Percentiles rank a stretch among this genome's conserved stretches.
Conservation (phyloP, 2,888 invertebrate species). For the Lomographa bimaculata region DNA sequence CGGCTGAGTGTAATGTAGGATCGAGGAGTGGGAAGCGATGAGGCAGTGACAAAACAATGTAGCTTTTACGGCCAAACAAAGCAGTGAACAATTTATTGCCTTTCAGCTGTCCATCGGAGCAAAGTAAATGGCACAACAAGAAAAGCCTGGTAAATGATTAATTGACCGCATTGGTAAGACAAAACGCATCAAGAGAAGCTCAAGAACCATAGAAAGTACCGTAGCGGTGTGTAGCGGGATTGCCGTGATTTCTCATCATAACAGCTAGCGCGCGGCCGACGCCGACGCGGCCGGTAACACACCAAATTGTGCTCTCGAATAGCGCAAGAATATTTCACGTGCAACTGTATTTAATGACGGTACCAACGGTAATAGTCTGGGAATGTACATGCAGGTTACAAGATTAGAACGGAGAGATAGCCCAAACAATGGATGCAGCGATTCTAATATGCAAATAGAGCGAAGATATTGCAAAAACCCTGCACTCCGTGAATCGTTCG, state of each 20-base stretch:
- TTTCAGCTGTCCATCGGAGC: conserved; percentile 30
- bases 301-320: conserved; percentile 75
- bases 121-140: conserved; percentile 42
- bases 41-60: conserved; percentile 29
- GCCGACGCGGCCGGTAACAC: conserved; percentile 48
- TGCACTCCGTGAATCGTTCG: conserved; percentile 47
- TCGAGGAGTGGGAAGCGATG: conserved; percentile 21
- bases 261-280: conserved; percentile 38
- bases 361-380: conserved; percentile 72
- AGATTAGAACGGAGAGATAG: conserved; percentile 71
- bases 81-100: conserved; percentile 30
- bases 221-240: conserved; percentile 77
- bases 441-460: conserved; percentile 65
- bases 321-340: conserved; percentile 68
- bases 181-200: conserved; percentile 74
- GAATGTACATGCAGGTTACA: conserved; percentile 66
- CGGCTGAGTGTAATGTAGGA: conserved; percentile 5
- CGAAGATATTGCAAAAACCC: conserved; percentile 57
- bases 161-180: conserved; percentile 71
- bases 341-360: conserved; percentile 77
- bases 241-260: conserved; percentile 69
- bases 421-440: conserved; percentile 71
- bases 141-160: conserved; percentile 61
- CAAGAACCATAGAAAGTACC: conserved; percentile 74
- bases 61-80: conserved; percentile 27